A percentile compares a stretch with the other conserved stretches of the same genome.
Conservation (phyloP, 2,797 vertebrate species). For the Halcyon smyrnensis region DNA sequence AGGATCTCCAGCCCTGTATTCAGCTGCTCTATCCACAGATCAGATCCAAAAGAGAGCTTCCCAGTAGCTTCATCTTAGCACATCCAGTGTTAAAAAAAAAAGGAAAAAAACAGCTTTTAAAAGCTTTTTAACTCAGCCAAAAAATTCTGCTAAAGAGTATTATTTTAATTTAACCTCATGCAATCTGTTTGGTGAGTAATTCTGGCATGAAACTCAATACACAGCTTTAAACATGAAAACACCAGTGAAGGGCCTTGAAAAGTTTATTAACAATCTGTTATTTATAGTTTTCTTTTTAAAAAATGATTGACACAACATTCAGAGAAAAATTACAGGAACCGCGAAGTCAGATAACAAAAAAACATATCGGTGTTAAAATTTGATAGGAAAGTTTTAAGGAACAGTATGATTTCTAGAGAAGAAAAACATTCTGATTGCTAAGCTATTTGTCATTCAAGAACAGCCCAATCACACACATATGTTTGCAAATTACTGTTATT, state of each 20-base stretch:
- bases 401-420: background rate
- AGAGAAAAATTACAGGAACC: conserved; percentile 41
- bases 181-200: conserved; percentile 60
- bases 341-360: conserved; percentile 6
- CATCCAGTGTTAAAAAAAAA: background rate
- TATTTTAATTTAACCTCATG: conserved; percentile 51
- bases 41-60: background rate
- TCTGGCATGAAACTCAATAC: conserved; percentile 27
- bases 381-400: conserved; percentile 31
- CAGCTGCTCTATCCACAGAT: background rate
- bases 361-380: background rate
- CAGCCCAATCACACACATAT: conserved; percentile 12
- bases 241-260: conserved; percentile 39
- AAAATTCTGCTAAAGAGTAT: background rate
- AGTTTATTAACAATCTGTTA: conserved; percentile 68
- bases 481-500: conserved; percentile 64
- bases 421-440: conserved; percentile 13
- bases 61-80: background rate
- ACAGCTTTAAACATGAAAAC: conserved; percentile 49
- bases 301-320: conserved; percentile 45
- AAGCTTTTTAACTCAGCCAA: background rate
- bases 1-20: background rate
- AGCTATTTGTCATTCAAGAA: conserved; percentile 24
- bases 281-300: conserved; percentile 34
- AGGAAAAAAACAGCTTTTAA: background rate